Evolutionary conservation across 2,797 vertebrate genomes (phyloP), one percentile per base, ranked within the genome.

Genomic region (Monodelphis domestica): DNA sequence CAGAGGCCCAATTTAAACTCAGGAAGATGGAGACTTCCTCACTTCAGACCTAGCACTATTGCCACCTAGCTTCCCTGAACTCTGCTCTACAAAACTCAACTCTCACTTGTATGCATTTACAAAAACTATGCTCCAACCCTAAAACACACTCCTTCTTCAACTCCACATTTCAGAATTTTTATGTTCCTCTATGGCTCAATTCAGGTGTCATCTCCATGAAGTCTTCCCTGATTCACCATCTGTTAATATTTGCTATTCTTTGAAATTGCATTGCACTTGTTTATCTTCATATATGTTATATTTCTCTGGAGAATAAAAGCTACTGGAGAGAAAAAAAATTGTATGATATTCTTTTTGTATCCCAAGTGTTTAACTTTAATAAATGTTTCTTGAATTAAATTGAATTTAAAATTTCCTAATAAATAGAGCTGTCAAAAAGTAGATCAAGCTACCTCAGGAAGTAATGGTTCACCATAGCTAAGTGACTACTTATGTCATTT

Each of bases 91-190:
- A 70, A 24, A 70, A 78, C n/a, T 78, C 63, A 45, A n/a, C 45
- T 38, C 63, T 78, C 63, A 45, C n/a, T 45, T 45, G 15, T 12
- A 63, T 63, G 33, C 24, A 78, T 78, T 78, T 63, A 45, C n/a
- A 78, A 78, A 38, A 78, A 2, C n/a, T 78, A 38, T 78, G n/a
- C 17, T 45, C n/a, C 38, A 24, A 24, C 17, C 2, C n/a, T 78
- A 38, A 17, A 78, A 78, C 12, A 78, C 63, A 78, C 29, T 14
- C 21, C 2, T 45, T 78, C 63, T 78, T 78, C 63, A 78, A 78
- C 4, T 84, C 91, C 59, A 70, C 88, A 91, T 84, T 88, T 91
- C 55, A 63, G 95, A 53, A n/a, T 21, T 4, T n/a, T 45, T 38
- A 14, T 87, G 93, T 87, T 89, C 30, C n/a, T 95, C 55, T 51